A percentile compares a stretch with the other conserved stretches of the same genome.
Conservation (phyloP, 2,113 vertebrate species). For the Dendropsophus ebraccatus region DNA sequence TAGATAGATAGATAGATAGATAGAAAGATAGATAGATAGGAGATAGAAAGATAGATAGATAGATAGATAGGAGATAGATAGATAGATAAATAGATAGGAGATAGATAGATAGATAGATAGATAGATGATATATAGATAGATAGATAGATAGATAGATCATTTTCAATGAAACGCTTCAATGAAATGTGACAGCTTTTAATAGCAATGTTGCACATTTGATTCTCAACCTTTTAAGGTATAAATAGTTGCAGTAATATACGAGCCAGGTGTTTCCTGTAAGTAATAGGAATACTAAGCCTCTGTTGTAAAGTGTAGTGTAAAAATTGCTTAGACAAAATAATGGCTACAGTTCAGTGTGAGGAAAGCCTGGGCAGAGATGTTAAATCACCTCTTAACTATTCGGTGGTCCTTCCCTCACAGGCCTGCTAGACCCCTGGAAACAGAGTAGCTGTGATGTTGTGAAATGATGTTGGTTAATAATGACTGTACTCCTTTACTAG, state of each 20-base stretch:
- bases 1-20: too few relatives aligned
- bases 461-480: too few relatives aligned
- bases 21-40: too few relatives aligned
- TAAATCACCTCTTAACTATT: background rate
- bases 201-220: background rate
- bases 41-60: too few relatives aligned
- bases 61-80: too few relatives aligned
- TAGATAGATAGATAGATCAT: too few relatives aligned
- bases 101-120: too few relatives aligned
- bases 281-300: background rate
- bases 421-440: background rate
- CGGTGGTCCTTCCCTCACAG: background rate
- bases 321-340: background rate
- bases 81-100: too few relatives aligned
- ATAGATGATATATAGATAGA: too few relatives aligned
- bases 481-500: too few relatives aligned
- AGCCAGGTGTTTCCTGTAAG: conserved; percentile 38
- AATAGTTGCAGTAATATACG: background rate
- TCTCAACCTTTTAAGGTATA: background rate
- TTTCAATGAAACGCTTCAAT: background rate
- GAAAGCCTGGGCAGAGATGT: background rate
- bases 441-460: background rate
- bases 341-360: background rate
- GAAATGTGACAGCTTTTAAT: background rate
- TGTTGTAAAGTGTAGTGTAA: background rate